Evolutionary conservation across 1,140 invertebrate species (phyloP), one percentile per base, ranked within the genome.

Genomic region (Drosophila yakuba): DNA sequence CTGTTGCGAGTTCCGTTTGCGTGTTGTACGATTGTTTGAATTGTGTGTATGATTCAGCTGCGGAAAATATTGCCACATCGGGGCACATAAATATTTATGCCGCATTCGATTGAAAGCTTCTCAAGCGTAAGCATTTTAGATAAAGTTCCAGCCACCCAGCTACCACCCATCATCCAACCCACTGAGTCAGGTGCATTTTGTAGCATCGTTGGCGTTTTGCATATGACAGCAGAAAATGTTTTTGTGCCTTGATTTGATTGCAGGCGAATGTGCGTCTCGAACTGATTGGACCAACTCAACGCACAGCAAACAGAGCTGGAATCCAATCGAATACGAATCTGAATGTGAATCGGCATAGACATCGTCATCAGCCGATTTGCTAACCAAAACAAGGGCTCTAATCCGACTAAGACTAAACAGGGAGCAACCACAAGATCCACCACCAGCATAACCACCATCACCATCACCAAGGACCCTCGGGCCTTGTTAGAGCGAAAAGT

Each of bases 111-210:
- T 88, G 83, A 83, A 54, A 83, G 83, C 83, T 61, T 80, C 78
- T 85, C 85, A 91, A 91, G 90, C 85, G 90, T 91, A 81, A 91
- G 90, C 89, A 90, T 91, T 91, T 80, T 84, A 91, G 90, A 91
- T 91, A 91, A 91, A 90, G 84, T 78, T 56, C 66, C 71, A 59
- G 25, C 57, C 52, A 44, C n/a, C n/a, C n/a, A n/a, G n/a, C n/a
- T n/a, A n/a, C 66, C 35, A 8, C 8, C 57, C 52, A 44, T 62
- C 35, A 7, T 8, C 8, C 1, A 0, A 32, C 23, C 67, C 47
- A 47, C 44, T 66, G 35, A 41, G 25, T 56, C 61, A 57, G 77
- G 69, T 60, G 66, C 68, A 67, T 47, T 59, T 59, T 74, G 61
- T 43, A 3, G 41, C 41, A 17, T 63, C 52, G 73, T 43, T 76